These are phyloP conservation scores for Formica aserva DNA, from an alignment of 2,888 invertebrate genomes.

Conservation along the genomic window DNA sequence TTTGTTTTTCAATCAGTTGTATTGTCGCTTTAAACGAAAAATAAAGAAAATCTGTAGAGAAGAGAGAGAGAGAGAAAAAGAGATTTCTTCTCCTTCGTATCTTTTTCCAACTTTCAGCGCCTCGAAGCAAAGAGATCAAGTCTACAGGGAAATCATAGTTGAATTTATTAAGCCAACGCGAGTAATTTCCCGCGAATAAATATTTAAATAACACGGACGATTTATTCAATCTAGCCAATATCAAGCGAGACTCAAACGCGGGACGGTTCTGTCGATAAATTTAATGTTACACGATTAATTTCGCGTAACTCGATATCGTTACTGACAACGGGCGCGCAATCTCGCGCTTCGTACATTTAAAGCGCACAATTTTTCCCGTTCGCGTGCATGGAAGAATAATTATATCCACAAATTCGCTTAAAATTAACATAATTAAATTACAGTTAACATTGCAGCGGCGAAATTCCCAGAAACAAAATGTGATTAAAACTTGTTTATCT, in stretches of 20 bases:
- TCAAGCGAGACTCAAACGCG: conserved; percentile 19
- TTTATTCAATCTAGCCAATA: conserved; percentile 46
- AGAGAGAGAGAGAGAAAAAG: neutral
- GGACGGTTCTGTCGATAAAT: conserved; percentile 40
- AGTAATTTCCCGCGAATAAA: conserved; percentile 50
- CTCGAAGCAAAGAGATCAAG: neutral
- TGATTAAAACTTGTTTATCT: conserved; percentile 44
- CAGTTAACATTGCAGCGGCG: conserved; percentile 48
- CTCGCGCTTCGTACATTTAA: conserved; percentile 21
- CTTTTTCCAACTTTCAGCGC: neutral
- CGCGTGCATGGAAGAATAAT: neutral
- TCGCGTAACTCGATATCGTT: conserved; percentile 13
- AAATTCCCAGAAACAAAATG: conserved; percentile 32
- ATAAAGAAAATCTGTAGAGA: conserved; percentile 5
- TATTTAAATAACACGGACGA: conserved; percentile 46
- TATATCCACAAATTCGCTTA: neutral
- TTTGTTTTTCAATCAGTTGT: neutral
- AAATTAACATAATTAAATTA: conserved; percentile 57
- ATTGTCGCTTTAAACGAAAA: conserved; percentile 7
- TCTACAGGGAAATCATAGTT: conserved; percentile 30
- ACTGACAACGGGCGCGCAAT: conserved; percentile 4
- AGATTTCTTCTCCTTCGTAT: neutral
- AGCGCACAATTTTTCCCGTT: conserved; percentile 21
- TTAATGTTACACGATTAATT: conserved; percentile 47
- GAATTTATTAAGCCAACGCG: conserved; percentile 40